Evolutionary conservation across 1,140 invertebrate species (phyloP).

Genomic region (Aricia agestis): DNA sequence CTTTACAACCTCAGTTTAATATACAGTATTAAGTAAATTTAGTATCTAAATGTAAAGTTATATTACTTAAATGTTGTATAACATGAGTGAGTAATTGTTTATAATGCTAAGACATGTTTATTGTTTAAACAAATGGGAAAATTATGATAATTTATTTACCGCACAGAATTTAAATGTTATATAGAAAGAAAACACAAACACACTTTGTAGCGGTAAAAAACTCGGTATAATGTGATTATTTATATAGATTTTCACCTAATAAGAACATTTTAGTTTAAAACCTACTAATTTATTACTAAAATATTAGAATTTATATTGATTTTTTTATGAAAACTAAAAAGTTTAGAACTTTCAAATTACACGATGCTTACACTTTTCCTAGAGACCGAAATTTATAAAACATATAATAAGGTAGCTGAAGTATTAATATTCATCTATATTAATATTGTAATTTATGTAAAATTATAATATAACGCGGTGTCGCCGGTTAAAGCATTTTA

Average conservation of each 20-base stretch:
- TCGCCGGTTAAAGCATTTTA: conserved; percentile 1
- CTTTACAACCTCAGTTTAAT: too few relatives aligned
- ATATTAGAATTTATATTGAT: too few relatives aligned
- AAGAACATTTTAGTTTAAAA: background rate
- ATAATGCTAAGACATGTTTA: background rate
- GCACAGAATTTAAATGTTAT: background rate
- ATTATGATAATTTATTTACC: background rate
- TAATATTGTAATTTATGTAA: conserved; percentile 13
- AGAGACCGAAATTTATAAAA: background rate
- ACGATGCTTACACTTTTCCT: background rate
- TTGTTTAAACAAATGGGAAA: background rate
- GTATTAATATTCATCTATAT: background rate
- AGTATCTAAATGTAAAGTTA: too few relatives aligned
- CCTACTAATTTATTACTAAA: too few relatives aligned
- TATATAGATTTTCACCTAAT: background rate
- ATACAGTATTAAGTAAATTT: too few relatives aligned
- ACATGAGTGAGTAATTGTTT: background rate
- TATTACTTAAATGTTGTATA: background rate
- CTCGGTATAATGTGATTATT: too few relatives aligned
- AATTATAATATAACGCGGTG: conserved; percentile 8
- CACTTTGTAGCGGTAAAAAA: background rate
- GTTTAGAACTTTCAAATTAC: background rate
- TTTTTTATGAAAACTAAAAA: background rate
- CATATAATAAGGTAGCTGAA: background rate
- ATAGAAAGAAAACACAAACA: background rate